These are phyloP conservation scores for Alaudala cheleensis DNA, from an alignment of 2,113 vertebrate species.

Conservation along the genomic window DNA sequence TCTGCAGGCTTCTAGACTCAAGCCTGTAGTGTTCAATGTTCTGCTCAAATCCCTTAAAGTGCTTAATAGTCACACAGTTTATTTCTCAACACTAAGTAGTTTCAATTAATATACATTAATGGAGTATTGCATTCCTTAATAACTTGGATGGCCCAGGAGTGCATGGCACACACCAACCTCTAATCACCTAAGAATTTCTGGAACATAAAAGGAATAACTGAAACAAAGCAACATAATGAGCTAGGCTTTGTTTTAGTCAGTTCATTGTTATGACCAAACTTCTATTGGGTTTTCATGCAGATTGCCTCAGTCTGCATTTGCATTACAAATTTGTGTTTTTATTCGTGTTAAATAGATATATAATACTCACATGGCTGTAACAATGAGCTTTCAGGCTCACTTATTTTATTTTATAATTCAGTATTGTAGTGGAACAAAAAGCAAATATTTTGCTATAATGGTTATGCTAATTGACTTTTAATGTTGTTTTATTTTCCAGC, in stretches of 20 bases:
- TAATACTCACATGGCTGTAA: slow-evolving; percentile 19
- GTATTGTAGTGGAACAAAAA: background rate
- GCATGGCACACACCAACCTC: background rate
- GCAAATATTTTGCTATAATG: slow-evolving; percentile 57
- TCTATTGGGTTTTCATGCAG: slow-evolving; percentile 1
- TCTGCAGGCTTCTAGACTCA: background rate
- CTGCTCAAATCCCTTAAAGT: background rate
- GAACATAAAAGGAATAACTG: background rate
- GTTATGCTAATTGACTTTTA: slow-evolving; percentile 71
- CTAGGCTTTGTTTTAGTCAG: background rate
- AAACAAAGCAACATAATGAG: background rate
- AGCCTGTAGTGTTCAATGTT: background rate
- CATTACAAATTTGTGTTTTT: slow-evolving; percentile 29
- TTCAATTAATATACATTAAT: background rate
- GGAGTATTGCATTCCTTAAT: background rate
- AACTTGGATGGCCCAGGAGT: background rate
- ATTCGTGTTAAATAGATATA: slow-evolving; percentile 5
- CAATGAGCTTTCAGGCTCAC: slow-evolving; percentile 6
- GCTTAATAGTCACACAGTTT: background rate
- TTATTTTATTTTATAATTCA: slow-evolving; percentile 43
- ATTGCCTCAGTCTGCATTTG: slow-evolving; percentile 3
- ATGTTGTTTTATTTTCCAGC: slow-evolving; percentile 56
- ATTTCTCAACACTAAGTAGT: background rate
- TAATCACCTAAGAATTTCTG: background rate
- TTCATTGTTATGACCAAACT: background rate